Base-by-base conservation (phyloP, 1,140 invertebrate genomes). In the Galleria mellonella region DNA sequence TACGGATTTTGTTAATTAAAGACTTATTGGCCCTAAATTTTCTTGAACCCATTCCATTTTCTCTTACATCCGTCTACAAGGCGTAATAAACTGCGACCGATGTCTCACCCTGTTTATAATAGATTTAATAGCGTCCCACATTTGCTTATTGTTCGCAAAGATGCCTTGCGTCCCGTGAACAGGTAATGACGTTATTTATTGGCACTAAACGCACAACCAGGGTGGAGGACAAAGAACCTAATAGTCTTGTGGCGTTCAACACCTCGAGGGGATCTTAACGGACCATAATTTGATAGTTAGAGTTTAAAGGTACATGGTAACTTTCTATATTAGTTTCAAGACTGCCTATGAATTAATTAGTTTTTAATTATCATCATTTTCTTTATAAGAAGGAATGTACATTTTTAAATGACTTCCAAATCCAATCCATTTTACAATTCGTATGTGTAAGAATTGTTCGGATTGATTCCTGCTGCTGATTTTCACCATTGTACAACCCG, bases 101-200 rank as follows among this genome's bases (percentile, higher is more conserved):
- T 69, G 66, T 72, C 57, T 72, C 66, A 51, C 60, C 52, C 57
- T 65, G 58, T 73, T 72, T 63, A 76, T 78, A 72, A 47, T 58
- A 62, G 59, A 58, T 67, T 76, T 74, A 75, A 74, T 69, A 50
- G 69, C 56, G 43, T 56, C 71, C 64, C 50, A 70, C 65, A 76
- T 71, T 72, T 68, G 56, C 71, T 49, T 76, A 76, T 82, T 78
- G 72, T 78, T 72, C 68, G 53, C 59, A 43, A 72, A 74, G 67
- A 78, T 74, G 65, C 55, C 67, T 52, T 50, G 59, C 51, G 63
- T 55, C 63, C 56, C 50, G 47, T 44, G 63, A 75, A 76, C 74
- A 82, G 77, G 74, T 82, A 76, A 82, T 76, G 74, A 63, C 65
- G 61, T 78, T 75, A 78, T 82, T 82, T 82, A 82, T 82, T 60